Evolutionary conservation across 30 jellyfish, hydroid and myxozoan species (phyloP), one percentile per base, ranked within the genome.

Genomic region (Aurelia coerulea): DNA sequence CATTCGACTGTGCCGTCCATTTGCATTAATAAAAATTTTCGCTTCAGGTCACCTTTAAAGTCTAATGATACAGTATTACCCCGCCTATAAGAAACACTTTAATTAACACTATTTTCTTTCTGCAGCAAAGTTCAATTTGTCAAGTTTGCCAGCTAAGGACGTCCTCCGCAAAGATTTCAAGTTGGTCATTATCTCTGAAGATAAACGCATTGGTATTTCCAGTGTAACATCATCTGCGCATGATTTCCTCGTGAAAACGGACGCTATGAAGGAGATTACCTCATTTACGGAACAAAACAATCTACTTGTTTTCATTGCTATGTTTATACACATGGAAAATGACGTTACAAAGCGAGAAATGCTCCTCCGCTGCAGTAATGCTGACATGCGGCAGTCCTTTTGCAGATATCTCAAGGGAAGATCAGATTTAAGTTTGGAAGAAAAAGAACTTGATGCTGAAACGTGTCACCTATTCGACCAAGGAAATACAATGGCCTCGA

Each of bases 91-190:
- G n/a, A n/a, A n/a, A n/a, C n/a, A n/a, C n/a, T n/a, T n/a, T n/a
- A n/a, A n/a, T n/a, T 11, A 19, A 10, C 35, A 4, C 59, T 59
- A 2, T 85, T 53, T 65, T 14, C 67, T 34, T 73, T 50, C 18
- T 74, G 52, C 88, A 94, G 99, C 97, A 10, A 90, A 94, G 54
- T 74, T 52, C 42, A 77, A 81, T 75, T 73, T 94, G 11, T 34
- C 71, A n/a, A 46, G 63, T 33, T 78, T 94, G 86, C 49, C 85
- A 2, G 70, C 84, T 1, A 53, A 35, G 3, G 95, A 89, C 82
- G 64, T 89, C 32, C 91, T 94, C 18, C 97, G 99, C 13, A 94
- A 89, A 81, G 99, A 94, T 69, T 81, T 62, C 76, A 94, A 94
- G 87, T 33, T 17, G 23, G 81, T 73, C 46, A 4, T 41, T 18